These are phyloP conservation scores for Arenaria interpres DNA, from an alignment of 2,113 vertebrate species.

Conservation along the genomic window DNA sequence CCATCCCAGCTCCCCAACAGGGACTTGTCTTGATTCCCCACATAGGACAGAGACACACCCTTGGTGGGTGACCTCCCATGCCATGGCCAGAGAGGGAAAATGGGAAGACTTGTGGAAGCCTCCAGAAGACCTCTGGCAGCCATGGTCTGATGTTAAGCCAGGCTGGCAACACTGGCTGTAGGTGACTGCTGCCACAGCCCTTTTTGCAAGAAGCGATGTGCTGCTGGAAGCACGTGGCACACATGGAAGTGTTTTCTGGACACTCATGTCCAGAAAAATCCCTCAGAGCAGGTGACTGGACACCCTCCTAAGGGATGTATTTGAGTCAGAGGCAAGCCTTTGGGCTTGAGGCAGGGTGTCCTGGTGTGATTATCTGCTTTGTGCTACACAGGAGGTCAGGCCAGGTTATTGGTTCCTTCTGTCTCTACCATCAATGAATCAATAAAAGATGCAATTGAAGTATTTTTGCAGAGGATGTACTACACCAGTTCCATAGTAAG, in stretches of 20 bases:
- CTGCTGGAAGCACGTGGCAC: neutral
- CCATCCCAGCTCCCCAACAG: neutral
- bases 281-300: neutral
- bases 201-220: neutral
- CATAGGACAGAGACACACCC: rapidly evolving
- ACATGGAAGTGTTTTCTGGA: no score
- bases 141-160: neutral
- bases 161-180: neutral
- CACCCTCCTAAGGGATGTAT: neutral
- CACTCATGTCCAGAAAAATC: neutral
- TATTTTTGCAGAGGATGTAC: neutral
- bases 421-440: neutral
- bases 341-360: neutral
- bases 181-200: neutral
- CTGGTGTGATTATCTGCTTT: neutral
- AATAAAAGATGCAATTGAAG: neutral
- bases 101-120: neutral
- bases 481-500: neutral
- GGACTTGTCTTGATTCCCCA: neutral
- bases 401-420: neutral
- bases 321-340: neutral
- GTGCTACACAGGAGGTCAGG: neutral
- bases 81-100: neutral
- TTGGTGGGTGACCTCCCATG: neutral
- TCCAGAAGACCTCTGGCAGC: neutral